A percentile compares a stretch with the other conserved stretches of the same genome.
phyloP scores from a whole-genome alignment of 92 coral and sea anemone species.

The Bergia puertoricense region DNA sequence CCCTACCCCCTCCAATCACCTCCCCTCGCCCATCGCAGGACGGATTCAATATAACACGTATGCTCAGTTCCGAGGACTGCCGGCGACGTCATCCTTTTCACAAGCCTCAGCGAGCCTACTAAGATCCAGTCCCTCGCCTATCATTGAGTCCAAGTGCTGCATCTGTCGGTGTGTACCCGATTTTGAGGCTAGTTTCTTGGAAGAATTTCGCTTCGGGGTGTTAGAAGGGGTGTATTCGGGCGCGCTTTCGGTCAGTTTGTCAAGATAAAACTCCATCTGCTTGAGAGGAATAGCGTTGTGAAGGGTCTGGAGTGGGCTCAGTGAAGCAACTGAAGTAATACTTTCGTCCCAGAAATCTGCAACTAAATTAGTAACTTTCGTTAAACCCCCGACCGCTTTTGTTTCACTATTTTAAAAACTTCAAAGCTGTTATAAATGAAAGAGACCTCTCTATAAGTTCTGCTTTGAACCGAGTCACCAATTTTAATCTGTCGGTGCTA shows the following conservation, averaged over 20 bases:
- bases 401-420: not conserved
- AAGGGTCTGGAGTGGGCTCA: conserved; percentile 73
- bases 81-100: conserved; percentile 20
- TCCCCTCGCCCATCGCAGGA: too few species aligned
- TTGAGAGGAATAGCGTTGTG: conserved; percentile 72
- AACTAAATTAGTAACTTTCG: conserved; percentile 45
- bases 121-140: conserved; percentile 54
- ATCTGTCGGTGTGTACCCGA: conserved; percentile 56
- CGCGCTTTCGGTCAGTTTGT: conserved; percentile 4
- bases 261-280: conserved; percentile 57
- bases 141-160: conserved; percentile 38
- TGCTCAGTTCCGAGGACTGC: conserved; percentile 6
- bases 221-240: conserved; percentile 65
- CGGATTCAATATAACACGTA: not conserved
- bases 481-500: too few species aligned
- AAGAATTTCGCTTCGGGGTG: conserved; percentile 57
- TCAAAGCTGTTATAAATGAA: not conserved
- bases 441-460: not conserved
- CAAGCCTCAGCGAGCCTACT: conserved; percentile 37
- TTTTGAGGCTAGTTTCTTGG: conserved; percentile 54
- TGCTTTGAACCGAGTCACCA: not conserved
- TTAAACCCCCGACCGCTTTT: not conserved
- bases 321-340: conserved; percentile 63
- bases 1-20: too few species aligned
- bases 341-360: conserved; percentile 75